phyloP scores from a whole-genome alignment of 1,140 invertebrate genomes.

The Drosophila takahashii region DNA sequence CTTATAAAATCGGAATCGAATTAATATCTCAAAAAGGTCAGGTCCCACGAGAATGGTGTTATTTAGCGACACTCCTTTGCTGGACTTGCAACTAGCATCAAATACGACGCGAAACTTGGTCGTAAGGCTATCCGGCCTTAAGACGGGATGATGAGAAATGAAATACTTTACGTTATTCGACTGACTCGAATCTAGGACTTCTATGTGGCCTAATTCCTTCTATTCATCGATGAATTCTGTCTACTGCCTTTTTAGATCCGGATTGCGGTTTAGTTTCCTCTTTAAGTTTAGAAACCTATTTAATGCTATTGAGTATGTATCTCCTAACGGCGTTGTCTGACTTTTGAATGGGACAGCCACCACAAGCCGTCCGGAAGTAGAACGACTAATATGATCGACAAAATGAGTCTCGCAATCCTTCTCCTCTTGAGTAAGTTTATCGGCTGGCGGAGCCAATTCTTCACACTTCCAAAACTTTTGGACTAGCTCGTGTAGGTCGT shows the following conservation, averaged over 20 bases:
- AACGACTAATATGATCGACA: neutral
- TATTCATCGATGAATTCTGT: no score
- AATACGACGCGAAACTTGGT: conserved; percentile 73
- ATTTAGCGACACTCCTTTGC: conserved; percentile 63
- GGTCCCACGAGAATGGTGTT: conserved; percentile 66
- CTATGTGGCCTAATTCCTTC: no score
- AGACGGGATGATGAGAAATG: neutral
- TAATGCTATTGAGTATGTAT: no score
- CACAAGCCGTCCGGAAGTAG: neutral
- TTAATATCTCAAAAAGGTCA: neutral
- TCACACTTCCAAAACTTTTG: neutral
- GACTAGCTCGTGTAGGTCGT: neutral
- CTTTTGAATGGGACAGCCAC: neutral
- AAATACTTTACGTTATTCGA: neutral
- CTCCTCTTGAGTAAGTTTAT: neutral
- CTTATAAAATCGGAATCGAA: neutral
- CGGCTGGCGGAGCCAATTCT: neutral
- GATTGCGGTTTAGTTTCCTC: neutral
- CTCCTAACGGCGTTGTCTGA: no score
- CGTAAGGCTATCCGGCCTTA: conserved; percentile 1
- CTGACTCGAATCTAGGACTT: neutral
- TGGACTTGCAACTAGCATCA: conserved; percentile 53
- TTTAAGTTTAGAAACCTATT: neutral
- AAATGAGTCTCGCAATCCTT: neutral
- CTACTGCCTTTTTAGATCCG: no score